Evolutionary conservation across 2,797 vertebrate species (phyloP).

Genomic region (Limosa lapponica): DNA sequence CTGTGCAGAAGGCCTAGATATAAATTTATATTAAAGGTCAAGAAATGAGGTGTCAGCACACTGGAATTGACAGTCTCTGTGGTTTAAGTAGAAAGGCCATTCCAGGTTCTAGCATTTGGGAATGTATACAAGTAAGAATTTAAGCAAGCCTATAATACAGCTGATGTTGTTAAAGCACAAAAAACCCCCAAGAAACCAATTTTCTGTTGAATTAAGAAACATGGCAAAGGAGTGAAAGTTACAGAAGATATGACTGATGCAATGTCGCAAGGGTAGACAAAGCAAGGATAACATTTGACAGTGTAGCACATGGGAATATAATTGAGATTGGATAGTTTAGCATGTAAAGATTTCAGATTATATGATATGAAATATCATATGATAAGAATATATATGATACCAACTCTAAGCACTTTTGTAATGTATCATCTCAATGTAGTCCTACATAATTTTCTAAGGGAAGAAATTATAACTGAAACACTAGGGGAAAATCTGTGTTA

Average conservation of each 20-base stretch:
- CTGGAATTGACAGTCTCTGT: not conserved
- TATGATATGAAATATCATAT: too few relatives aligned
- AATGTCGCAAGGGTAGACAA: not conserved
- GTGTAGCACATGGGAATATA: not conserved
- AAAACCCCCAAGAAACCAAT: not conserved
- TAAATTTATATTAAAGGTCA: not conserved
- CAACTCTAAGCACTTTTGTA: not conserved
- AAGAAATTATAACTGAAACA: not conserved
- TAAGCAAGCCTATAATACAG: not conserved
- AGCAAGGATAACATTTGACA: not conserved
- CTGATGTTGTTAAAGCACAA: not conserved
- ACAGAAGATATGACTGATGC: not conserved
- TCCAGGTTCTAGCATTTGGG: not conserved
- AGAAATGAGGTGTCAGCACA: not conserved
- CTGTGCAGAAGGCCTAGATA: not conserved
- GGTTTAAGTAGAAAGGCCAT: not conserved
- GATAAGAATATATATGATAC: too few relatives aligned
- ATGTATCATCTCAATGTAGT: not conserved
- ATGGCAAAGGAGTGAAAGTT: not conserved
- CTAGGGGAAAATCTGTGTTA: not conserved
- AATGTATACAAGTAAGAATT: not conserved
- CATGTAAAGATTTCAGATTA: not conserved
- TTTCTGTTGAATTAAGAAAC: not conserved
- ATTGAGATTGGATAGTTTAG: not conserved
- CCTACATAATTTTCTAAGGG: not conserved